Base-by-base conservation (phyloP, 2,888 invertebrate species). In the Hyalella azteca region DNA sequence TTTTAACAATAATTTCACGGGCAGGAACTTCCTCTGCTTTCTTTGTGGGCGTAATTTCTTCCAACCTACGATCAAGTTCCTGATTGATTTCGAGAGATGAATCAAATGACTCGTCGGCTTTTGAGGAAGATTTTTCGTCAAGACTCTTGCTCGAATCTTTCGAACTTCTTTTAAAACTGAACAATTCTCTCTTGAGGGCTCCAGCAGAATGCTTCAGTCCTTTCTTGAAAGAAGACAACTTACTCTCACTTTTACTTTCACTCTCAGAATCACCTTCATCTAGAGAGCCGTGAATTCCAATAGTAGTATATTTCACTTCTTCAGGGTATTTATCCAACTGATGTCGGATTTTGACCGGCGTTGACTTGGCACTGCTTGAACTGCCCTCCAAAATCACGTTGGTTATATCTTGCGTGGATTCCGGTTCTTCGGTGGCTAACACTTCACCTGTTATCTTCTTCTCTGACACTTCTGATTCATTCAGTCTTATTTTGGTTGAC, bases 251-350 rank as follows among this genome's bases (percentile, higher is more conserved):
- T 15, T 36, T 66, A 5, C 29, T 13, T 13, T 66, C 66, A 19
- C 2, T 36, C 36, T 66, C 66, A 66, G 66, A 66, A 66, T 66
- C 66, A 1, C 66, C 36, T 66, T 66, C 66, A 36, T 66, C 66
- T n/a, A 66, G 36, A n/a, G 66, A 66, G 19, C 66, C 66, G 36
- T 66, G 66, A 66, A 66, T 66, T 66, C 66, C 66, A 66, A 66
- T 66, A 5, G 66, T 15, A 11, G n/a, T 66, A 19, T 36, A 36
- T 29, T 66, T 19, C 4, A 66, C n/a, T 13, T 36, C 66, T 29
- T 66, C 66, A 36, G 19, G n/a, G 32, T 32, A 36, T 36, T 36
- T 66, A n/a, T 66, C 66, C 36, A 36, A 29, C 19, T 66, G 66
- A 66, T 66, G 36, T 66, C 36, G 32, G 1, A 66, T 66, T 29